Base-by-base conservation (phyloP, 2,888 invertebrate species). In the Limnephilus marmoratus region DNA sequence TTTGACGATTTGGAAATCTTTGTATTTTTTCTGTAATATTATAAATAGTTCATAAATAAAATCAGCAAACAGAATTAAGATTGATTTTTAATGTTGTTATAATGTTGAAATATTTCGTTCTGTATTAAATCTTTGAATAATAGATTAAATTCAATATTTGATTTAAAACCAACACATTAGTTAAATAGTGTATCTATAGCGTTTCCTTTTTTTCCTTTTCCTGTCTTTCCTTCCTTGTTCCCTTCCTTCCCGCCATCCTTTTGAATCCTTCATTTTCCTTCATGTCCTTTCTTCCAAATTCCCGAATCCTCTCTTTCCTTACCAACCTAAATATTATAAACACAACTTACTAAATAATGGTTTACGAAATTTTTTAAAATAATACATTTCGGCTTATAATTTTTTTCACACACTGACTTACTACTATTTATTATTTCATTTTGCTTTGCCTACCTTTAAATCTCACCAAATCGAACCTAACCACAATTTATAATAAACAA, bases 181-280 rank as follows among this genome's bases (percentile, higher is more conserved):
- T 92, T 83, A 41, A 83, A 91, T 93, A 93, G 93, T 90, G 91
- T 93, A 91, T 92, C 92, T 91, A 93, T 93, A 92, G 92, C 92
- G 87, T 89, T 34, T 91, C 93, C 90, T 91, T 83, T 92, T 91
- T 93, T 90, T 87, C 86, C 93, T 83, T 92, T 37, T 91, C 90
- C 92, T 87, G 53, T 81, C 91, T 68, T 45, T 92, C 90, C 90
- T 90, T 91, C 90, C 81, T 53, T 87, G 90, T 92, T 83, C 93
- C 68, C 80, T 68, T 90, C 68, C 68, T 68, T 68, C 68, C 68
- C 18, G 24, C 68, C 68, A n/a, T 85, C 92, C 92, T 93, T n/a
- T n/a, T 91, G 85, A 91, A 91, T 85, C 81, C 91, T 90, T 92
- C 93, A 81, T 92, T 90, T 81, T 91, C 92, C 82, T 81, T 85